Percentiles rank a stretch among this genome's conserved stretches.
Evolutionary conservation across 2,888 invertebrate genomes (phyloP).

Genomic region (Scaeva pyrastri): DNA sequence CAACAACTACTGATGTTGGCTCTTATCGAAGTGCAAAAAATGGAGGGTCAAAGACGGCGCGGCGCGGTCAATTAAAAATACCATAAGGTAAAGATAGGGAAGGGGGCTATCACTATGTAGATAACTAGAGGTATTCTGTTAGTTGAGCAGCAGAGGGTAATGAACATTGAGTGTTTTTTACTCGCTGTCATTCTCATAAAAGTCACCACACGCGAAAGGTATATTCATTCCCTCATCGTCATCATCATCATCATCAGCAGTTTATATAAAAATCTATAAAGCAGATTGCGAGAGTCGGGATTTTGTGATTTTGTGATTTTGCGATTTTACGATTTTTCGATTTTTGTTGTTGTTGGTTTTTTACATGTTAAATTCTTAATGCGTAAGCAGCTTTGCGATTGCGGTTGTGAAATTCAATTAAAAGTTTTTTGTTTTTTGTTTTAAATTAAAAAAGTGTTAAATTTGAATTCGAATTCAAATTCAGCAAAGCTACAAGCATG

Average conservation of each 20-base stretch:
- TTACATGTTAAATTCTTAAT: background rate
- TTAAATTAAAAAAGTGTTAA: no score
- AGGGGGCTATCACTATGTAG: background rate
- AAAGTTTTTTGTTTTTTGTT: background rate
- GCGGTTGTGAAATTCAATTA: slow-evolving; percentile 9
- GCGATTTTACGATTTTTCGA: no score
- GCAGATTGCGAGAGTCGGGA: background rate
- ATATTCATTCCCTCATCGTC: background rate
- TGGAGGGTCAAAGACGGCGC: no score
- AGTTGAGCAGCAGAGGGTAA: background rate
- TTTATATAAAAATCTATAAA: background rate
- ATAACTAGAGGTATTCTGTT: background rate
- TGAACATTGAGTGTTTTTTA: background rate
- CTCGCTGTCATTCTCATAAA: slow-evolving; percentile 10
- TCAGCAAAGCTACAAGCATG: slow-evolving; percentile 38
- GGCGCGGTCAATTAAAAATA: no score
- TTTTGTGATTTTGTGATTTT: no score
- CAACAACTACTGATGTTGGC: no score
- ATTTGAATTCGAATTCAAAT: background rate
- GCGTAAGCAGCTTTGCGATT: background rate
- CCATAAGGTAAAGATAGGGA: no score
- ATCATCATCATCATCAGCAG: no score
- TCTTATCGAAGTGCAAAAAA: no score
- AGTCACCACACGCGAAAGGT: slow-evolving; percentile 18
- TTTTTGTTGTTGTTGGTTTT: no score